Base-by-base conservation (phyloP, 2,888 invertebrate genomes). In the Parnassius glacialis region DNA sequence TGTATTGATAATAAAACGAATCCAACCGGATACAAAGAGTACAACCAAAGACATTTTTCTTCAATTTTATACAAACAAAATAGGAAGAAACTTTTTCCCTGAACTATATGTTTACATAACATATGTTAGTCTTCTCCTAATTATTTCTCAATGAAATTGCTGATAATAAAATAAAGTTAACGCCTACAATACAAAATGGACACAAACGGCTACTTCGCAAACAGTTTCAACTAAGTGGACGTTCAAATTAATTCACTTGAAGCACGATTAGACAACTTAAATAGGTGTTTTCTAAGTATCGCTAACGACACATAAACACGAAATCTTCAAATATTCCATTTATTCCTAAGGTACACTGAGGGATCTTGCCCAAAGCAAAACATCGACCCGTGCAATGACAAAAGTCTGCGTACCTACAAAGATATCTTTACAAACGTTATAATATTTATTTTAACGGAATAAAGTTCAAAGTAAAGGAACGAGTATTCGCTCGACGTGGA, bases 301-400 rank as follows among this genome's bases (percentile, higher is more conserved):
- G 75, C 80, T 83, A 83, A 85, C 81, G 81, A 81, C 73, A 74
- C 67, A 71, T 76, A 76, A 80, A 78, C 85, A 81, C 78, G 81
- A 80, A 42, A 74, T 74, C 75, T 76, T 77, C 73, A 74, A 70
- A 73, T 76, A 78, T 83, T 81, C 81, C 76, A 82, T 84, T 84
- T 76, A 81, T 81, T 81, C 80, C 80, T 83, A 85, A 79, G 80
- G 78, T 78, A 75, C 72, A 76, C 72, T 75, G 81, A 81, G 78
- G 77, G 81, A 79, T 81, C 83, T 82, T 80, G 74, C 78, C 79
- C 78, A 81, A 81, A 84, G 85, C 84, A 83, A 85, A 87, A 86
- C 85, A 87, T 81, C 82, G 74, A 74, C 83, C 86, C 80, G 68
- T 64, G 65, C 63, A 61, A 58, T 60, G 62, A 65, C 67, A 67